A percentile compares a stretch with the other conserved stretches of the same genome.
phyloP scores from a whole-genome alignment of 2,113 vertebrate species.

The Herpailurus yagouaroundi region DNA sequence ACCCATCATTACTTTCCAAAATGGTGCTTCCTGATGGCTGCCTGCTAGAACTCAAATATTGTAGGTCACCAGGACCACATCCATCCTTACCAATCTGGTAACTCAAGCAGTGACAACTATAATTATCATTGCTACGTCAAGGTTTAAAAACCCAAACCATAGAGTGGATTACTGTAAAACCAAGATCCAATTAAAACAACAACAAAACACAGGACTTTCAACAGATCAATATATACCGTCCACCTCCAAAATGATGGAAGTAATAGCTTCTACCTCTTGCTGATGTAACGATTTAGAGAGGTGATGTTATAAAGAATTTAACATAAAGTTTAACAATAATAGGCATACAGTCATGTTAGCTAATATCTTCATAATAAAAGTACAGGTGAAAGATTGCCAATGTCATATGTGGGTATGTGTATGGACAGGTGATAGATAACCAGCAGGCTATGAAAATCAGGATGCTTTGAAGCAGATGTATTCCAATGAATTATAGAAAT shows the following conservation, averaged over 20 bases:
- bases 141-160: background rate
- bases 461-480: background rate
- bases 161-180: background rate
- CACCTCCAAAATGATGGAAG: background rate
- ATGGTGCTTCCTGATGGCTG: background rate
- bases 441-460: background rate
- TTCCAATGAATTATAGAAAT: background rate
- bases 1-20: background rate
- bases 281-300: background rate
- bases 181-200: conserved; percentile 19
- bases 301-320: background rate
- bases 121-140: background rate
- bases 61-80: background rate
- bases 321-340: background rate
- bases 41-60: background rate
- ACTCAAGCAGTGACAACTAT: background rate
- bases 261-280: background rate
- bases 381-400: background rate
- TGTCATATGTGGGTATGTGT: background rate
- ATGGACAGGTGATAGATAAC: background rate
- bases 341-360: background rate
- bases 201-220: background rate
- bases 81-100: background rate
- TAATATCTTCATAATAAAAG: background rate
- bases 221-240: background rate